A percentile compares a stretch with the other conserved stretches of the same genome.
Evolutionary conservation across 1,140 invertebrate genomes (phyloP).

Genomic region (honey bee (Apis mellifera)): DNA sequence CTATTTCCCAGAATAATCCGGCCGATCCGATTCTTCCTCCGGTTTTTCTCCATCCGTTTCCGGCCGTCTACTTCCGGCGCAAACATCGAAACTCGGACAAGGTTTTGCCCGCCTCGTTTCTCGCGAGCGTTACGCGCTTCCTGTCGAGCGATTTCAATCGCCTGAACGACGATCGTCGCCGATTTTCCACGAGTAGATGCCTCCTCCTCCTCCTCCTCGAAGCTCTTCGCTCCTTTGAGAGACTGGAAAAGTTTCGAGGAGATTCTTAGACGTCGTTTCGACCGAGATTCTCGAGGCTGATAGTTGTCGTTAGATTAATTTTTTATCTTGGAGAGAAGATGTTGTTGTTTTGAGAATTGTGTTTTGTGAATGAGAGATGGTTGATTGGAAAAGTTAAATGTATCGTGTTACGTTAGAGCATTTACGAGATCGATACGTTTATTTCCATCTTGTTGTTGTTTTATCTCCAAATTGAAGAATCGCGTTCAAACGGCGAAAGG

Average conservation of each 20-base stretch:
- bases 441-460: background rate
- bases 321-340: too few species aligned
- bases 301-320: background rate
- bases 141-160: background rate
- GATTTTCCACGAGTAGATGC: background rate
- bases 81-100: slow-evolving; percentile 66
- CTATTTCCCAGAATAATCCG: slow-evolving; percentile 16
- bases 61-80: slow-evolving; percentile 25
- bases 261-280: slow-evolving; percentile 3
- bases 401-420: background rate
- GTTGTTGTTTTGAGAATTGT: background rate
- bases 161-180: slow-evolving; percentile 42
- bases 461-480: slow-evolving; percentile 5
- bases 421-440: too few species aligned
- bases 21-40: slow-evolving; percentile 32
- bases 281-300: background rate
- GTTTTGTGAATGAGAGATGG: background rate
- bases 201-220: background rate
- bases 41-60: slow-evolving; percentile 32
- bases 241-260: slow-evolving; percentile 29
- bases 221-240: background rate
- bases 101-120: too few species aligned
- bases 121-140: slow-evolving; percentile 32
- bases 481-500: slow-evolving; percentile 45
- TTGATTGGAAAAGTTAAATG: background rate